Conservation (phyloP, 2,113 vertebrate genomes). For the Conger conger region DNA sequence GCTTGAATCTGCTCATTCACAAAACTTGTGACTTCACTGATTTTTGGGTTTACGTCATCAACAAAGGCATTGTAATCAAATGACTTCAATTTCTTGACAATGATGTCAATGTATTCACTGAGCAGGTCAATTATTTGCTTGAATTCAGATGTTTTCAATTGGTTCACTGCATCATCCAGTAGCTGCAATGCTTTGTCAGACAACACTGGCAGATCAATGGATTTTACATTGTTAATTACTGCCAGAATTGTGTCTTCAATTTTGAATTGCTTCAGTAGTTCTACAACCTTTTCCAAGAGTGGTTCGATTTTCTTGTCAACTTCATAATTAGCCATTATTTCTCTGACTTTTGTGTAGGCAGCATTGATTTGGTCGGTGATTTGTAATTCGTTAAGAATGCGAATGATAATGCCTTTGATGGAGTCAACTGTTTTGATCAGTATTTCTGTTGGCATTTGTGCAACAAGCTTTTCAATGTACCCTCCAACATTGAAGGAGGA, state of each 20-base stretch:
- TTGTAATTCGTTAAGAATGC: conserved; percentile 70
- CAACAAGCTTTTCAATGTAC: conserved; percentile 60
- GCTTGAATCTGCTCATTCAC: conserved; percentile 78
- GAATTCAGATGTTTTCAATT: conserved; percentile 74
- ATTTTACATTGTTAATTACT: conserved; percentile 61
- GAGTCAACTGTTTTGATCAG: conserved; percentile 68
- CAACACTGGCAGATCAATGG: conserved; percentile 67
- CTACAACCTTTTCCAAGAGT: conserved; percentile 75
- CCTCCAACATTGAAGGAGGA: conserved; percentile 56
- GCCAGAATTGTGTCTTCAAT: conserved; percentile 75
- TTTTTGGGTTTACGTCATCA: conserved; percentile 71
- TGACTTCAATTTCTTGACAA: conserved; percentile 70
- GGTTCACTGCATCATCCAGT: conserved; percentile 65
- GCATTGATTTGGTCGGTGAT: conserved; percentile 69
- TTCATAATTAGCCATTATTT: conserved; percentile 74
- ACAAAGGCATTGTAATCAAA: conserved; percentile 83
- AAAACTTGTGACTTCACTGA: conserved; percentile 65
- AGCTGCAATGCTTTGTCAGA: conserved; percentile 64
- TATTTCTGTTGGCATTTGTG: conserved; percentile 65
- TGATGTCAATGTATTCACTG: conserved; percentile 68
- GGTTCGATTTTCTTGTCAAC: conserved; percentile 72
- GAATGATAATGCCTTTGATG: conserved; percentile 66
- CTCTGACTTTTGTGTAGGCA: conserved; percentile 59
- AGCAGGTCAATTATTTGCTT: conserved; percentile 73
- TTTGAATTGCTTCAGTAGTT: conserved; percentile 74